Evolutionary conservation across 2,113 vertebrate species (phyloP).

Genomic region (Malurus cyaneus): DNA sequence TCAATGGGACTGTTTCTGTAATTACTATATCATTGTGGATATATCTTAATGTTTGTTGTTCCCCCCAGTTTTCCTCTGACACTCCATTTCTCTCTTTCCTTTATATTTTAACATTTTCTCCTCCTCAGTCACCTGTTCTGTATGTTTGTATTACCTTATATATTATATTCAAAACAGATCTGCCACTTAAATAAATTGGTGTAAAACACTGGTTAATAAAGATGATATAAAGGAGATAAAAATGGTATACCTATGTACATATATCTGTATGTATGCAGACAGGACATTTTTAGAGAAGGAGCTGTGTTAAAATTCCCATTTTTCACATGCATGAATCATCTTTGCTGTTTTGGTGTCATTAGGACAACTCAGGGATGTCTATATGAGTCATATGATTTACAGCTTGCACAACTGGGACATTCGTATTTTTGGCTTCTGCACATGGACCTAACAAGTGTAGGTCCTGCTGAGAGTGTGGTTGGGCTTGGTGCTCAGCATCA

Average conservation of each 20-base stretch:
- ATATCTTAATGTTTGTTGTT: neutral
- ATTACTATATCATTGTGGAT: neutral
- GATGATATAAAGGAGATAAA: neutral
- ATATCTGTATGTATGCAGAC: neutral
- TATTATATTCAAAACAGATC: neutral
- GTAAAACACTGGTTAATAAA: neutral
- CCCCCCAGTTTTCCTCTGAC: neutral
- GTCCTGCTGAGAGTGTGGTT: neutral
- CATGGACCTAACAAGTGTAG: neutral
- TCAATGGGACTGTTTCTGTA: neutral
- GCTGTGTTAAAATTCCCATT: neutral
- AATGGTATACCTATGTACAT: neutral
- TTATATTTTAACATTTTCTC: neutral
- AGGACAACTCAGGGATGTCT: constrained; percentile 30
- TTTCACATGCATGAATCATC: constrained; percentile 27
- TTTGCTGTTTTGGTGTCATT: constrained; percentile 34
- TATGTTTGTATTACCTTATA: neutral
- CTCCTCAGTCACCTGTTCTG: neutral
- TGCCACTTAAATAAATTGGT: neutral
- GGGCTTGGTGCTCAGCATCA: neutral
- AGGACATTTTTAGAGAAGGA: neutral
- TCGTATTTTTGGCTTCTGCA: neutral
- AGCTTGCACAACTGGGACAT: neutral
- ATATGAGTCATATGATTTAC: constrained; percentile 7
- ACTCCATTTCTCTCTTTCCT: neutral